Evolutionary conservation across 2,888 invertebrate species (phyloP).

Genomic region (Drosophila imparisetae): DNA sequence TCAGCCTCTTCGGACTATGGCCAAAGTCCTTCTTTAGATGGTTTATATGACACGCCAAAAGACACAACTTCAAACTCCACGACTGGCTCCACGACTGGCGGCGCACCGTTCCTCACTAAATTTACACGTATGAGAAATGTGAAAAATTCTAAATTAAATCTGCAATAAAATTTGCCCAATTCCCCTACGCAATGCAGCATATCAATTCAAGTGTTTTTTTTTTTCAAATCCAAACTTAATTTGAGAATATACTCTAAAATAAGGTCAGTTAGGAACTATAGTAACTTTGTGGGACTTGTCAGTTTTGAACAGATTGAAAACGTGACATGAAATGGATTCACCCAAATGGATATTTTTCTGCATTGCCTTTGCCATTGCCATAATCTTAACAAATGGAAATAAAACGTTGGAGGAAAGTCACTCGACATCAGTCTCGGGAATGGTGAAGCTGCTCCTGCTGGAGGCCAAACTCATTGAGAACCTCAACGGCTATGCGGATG

Average conservation of each 20-base stretch:
- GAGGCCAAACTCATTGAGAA: slow-evolving; percentile 64
- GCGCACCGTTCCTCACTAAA: too few relatives aligned
- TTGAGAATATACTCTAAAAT: too few relatives aligned
- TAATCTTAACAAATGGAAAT: slow-evolving; percentile 18
- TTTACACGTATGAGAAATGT: too few relatives aligned
- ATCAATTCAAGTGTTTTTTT: too few relatives aligned
- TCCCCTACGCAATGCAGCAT: too few relatives aligned
- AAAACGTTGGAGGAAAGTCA: slow-evolving; percentile 39
- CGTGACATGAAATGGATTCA: slow-evolving; percentile 4
- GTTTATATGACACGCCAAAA: too few relatives aligned
- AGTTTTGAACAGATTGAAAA: background rate
- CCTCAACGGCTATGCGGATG: slow-evolving; percentile 47
- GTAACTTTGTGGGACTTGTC: background rate
- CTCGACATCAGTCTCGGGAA: slow-evolving; percentile 68
- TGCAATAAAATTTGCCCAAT: background rate
- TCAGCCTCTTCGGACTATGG: rapidly evolving
- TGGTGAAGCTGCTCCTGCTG: slow-evolving; percentile 67
- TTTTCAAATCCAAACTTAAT: background rate
- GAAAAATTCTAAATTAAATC: too few relatives aligned
- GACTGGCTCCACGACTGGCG: too few relatives aligned
- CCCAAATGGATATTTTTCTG: too few relatives aligned
- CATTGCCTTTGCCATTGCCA: slow-evolving; percentile 42
- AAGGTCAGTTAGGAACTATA: rapidly evolving
- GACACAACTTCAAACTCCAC: too few relatives aligned
- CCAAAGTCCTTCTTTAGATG: too few relatives aligned